Evolutionary conservation across 2,797 vertebrate species (phyloP), one percentile per base, ranked within the genome.

Genomic region (Myioborus melanocephalus): DNA sequence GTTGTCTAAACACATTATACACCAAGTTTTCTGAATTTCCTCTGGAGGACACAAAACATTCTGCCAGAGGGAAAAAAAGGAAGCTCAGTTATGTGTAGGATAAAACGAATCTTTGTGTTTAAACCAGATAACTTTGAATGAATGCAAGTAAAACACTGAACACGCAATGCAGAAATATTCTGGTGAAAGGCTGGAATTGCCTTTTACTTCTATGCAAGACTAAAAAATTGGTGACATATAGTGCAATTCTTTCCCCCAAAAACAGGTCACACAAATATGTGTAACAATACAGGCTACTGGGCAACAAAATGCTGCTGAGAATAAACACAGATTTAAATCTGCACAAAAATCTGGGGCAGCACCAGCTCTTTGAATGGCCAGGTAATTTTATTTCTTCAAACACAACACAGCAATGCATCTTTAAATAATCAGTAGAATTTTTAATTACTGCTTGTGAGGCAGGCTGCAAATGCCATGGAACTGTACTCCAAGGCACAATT

Each of bases 391-490:
- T 52, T 57, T 93, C 43, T 94, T 87, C n/a, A 89, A 71, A 73
- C 50, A 44, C 53, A 89, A 90, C 4, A 9, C 19, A 90, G 32
- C 15, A 63, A 66, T 70, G 18, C 15, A 22, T 93, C 72, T 86
- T 93, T 95, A 53, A 16, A 92, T 73, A 95, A 96, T 93, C 93
- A 88, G 52, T 83, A 88, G 7, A 44, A 66, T 87, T 47, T 87
- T 72, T 55, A 81, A 23, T 83, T 66, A 77, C 66, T 34, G 32
- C 73, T 94, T 52, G 81, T 13, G 53, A 88, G 41, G 34, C 60
- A 91, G 34, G 60, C 46, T 91, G 85, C 21, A 95, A 88, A 83
- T 79, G 41, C 24, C 68, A 50, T 27, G 41, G 43, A 78, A 78
- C 57, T 89, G 53, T 10, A 72, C 64, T 78, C 53, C 35, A 70